phyloP scores from a whole-genome alignment of 2,797 vertebrate genomes.

The Tadarida brasiliensis region DNA sequence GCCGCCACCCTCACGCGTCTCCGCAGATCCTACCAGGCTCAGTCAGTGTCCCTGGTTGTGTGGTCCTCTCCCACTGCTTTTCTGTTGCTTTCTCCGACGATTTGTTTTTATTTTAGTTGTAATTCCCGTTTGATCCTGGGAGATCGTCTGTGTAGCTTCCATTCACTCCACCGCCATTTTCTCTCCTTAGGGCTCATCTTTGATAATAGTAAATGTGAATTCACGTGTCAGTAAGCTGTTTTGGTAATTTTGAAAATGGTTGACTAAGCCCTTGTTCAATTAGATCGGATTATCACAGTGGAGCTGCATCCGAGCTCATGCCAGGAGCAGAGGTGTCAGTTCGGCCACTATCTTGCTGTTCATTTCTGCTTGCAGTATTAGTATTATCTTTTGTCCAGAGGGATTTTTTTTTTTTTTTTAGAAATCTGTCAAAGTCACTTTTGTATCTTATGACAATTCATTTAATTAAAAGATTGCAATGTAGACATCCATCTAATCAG shows the following conservation, averaged over 20 bases:
- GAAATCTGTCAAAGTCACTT: neutral
- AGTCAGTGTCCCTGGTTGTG: too few species aligned
- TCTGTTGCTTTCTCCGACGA: too few species aligned
- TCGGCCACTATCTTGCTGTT: neutral
- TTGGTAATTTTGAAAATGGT: neutral
- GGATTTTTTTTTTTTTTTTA: neutral
- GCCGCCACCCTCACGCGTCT: too few species aligned
- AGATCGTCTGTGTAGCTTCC: too few species aligned
- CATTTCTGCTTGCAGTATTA: neutral
- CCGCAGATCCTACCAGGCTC: too few species aligned
- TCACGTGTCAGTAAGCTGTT: neutral
- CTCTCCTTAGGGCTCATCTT: neutral
- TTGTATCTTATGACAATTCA: neutral
- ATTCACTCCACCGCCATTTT: too few species aligned
- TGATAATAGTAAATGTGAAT: neutral
- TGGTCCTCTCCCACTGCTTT: too few species aligned
- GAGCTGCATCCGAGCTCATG: neutral
- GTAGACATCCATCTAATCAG: neutral
- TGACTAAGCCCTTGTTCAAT: neutral
- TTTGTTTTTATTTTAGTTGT: too few species aligned
- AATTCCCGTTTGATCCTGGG: too few species aligned
- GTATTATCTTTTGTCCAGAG: neutral
- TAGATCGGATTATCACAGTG: neutral
- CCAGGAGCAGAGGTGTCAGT: neutral
- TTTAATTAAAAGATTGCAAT: neutral